A percentile compares a stretch with the other conserved stretches of the same genome.
These are phyloP conservation scores for Ageneiosus marmoratus DNA, from an alignment of 2,113 vertebrate genomes.

Conservation along the genomic window DNA sequence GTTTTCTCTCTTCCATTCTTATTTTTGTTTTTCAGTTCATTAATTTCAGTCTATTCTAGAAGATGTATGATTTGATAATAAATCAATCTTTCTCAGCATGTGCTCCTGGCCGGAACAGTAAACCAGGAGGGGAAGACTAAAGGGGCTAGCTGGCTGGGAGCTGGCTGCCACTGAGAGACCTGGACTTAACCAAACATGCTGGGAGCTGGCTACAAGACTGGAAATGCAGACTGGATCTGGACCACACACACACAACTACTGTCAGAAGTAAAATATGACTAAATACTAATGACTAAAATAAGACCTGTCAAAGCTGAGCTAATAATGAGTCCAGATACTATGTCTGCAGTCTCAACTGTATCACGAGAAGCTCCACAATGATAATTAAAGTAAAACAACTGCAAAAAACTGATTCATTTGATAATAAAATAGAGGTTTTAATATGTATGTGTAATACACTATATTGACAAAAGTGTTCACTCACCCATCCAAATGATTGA, in stretches of 20 bases:
- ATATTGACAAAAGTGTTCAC: no score
- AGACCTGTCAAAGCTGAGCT: neutral
- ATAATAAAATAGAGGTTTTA: no score
- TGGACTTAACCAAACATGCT: constrained; percentile 42
- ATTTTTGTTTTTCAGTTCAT: neutral
- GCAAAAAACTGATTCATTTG: no score
- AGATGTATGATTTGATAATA: neutral
- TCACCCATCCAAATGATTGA: no score
- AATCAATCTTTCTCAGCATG: constrained; percentile 5
- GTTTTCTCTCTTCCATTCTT: neutral
- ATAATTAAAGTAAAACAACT: no score
- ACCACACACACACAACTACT: constrained; percentile 43
- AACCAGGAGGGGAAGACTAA: constrained; percentile 27
- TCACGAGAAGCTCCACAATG: no score
- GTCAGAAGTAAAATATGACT: no score
- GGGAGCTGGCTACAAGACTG: constrained; percentile 45
- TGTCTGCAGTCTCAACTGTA: neutral
- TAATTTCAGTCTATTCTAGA: neutral
- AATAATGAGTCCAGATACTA: neutral
- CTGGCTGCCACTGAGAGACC: constrained; percentile 47
- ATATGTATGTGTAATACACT: no score
- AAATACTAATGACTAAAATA: constrained; percentile 1
- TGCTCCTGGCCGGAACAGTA: constrained; percentile 21
- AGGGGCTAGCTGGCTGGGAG: constrained; percentile 37
- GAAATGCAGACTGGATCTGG: constrained; percentile 9